Conservation (phyloP, 2,113 vertebrate species). For the Corvus moneduloides region DNA sequence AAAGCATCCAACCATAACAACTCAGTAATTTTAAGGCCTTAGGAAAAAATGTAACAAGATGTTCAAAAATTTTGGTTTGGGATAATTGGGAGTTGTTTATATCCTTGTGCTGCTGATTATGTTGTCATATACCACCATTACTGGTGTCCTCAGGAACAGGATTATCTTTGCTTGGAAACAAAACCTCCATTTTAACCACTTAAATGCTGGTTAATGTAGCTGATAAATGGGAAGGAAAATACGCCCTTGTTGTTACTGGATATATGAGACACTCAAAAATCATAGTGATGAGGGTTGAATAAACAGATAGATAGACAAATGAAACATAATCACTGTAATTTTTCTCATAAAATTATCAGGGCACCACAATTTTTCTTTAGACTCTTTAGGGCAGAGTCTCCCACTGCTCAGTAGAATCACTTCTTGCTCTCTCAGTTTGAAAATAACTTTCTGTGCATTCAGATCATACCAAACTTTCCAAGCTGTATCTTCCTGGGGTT, state of each 20-base stretch:
- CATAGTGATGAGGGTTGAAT: background rate
- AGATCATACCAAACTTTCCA: background rate
- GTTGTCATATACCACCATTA: conserved; percentile 28
- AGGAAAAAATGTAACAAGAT: conserved; percentile 67
- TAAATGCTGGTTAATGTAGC: background rate
- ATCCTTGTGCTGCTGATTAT: conserved; percentile 35
- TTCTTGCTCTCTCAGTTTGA: background rate
- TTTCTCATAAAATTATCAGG: background rate
- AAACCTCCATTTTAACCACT: conserved; percentile 48
- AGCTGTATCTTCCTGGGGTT: background rate
- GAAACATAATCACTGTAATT: background rate
- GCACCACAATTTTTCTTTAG: background rate
- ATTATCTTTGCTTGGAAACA: conserved; percentile 27
- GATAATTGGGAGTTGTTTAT: conserved; percentile 64
- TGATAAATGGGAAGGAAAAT: background rate
- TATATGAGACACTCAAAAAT: background rate
- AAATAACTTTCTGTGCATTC: background rate
- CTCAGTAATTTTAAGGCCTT: conserved; percentile 65
- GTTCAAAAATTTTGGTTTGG: conserved; percentile 57
- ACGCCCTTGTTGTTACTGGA: background rate
- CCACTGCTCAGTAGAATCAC: background rate
- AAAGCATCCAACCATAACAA: conserved; percentile 67
- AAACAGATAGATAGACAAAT: background rate
- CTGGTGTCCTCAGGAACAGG: background rate
- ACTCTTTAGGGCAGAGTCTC: background rate